Evolutionary conservation across 2,888 invertebrate species (phyloP).

Genomic region (Machimus atricapillus): DNA sequence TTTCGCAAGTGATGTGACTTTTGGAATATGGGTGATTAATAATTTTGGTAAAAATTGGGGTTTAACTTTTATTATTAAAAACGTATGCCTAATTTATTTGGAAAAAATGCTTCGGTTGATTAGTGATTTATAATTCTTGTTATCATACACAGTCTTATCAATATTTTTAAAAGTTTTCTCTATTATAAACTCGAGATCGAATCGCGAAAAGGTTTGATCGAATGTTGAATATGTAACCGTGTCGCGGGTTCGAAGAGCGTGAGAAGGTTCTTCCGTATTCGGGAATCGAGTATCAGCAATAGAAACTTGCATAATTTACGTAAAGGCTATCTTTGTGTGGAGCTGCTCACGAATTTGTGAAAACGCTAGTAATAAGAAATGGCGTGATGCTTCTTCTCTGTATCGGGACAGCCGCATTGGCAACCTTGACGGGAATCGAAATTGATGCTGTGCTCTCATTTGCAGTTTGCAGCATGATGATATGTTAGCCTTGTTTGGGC

Average conservation of each 20-base stretch:
- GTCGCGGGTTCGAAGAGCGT: not conserved
- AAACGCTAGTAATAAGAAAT: conserved; percentile 15
- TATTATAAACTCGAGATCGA: not conserved
- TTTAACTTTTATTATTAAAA: too few species aligned
- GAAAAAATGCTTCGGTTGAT: too few species aligned
- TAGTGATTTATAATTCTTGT: not conserved
- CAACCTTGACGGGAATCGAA: not conserved
- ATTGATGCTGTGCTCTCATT: conserved; percentile 30
- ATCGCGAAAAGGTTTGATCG: not conserved
- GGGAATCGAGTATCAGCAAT: not conserved
- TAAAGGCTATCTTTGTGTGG: not conserved
- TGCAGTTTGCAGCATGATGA: conserved; percentile 30
- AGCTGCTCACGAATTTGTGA: conserved; percentile 22
- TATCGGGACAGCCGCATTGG: not conserved
- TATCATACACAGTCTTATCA: not conserved
- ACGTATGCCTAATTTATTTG: too few species aligned
- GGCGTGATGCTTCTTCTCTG: not conserved
- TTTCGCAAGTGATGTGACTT: too few species aligned
- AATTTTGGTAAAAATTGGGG: too few species aligned
- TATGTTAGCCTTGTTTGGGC: conserved; percentile 32
- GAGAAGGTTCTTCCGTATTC: conserved; percentile 4
- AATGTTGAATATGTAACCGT: not conserved
- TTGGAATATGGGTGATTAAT: too few species aligned
- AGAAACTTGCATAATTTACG: not conserved
- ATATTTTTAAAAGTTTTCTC: not conserved